These are phyloP conservation scores for Drosophila athabasca DNA, from an alignment of 1,140 invertebrate genomes.

Conservation along the genomic window DNA sequence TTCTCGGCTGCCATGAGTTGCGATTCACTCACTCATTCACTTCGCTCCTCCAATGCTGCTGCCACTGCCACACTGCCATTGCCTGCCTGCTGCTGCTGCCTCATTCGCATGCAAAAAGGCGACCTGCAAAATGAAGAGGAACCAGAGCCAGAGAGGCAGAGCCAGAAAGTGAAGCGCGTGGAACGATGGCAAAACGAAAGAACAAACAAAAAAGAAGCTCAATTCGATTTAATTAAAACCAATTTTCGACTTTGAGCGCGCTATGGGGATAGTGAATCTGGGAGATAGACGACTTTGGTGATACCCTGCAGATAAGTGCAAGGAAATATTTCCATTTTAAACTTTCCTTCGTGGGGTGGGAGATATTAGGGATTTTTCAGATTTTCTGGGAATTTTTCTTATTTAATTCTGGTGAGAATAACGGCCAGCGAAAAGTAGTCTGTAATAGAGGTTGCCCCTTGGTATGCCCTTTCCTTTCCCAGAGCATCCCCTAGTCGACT, in stretches of 20 bases:
- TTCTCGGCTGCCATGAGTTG: slow-evolving; percentile 30
- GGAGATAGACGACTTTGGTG: no score
- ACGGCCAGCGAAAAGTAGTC: no score
- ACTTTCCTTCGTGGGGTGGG: no score
- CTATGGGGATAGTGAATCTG: neutral
- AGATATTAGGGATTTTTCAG: no score
- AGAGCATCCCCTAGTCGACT: no score
- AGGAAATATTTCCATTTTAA: no score
- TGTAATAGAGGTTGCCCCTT: no score
- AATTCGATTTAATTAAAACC: slow-evolving; percentile 83
- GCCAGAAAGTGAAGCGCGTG: slow-evolving; percentile 26
- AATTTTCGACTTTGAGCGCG: slow-evolving; percentile 73
- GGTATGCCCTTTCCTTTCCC: no score
- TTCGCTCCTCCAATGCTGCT: slow-evolving; percentile 18
- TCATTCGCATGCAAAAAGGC: slow-evolving; percentile 59
- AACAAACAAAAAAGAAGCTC: slow-evolving; percentile 50
- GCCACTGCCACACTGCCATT: no score
- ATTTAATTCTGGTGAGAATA: no score
- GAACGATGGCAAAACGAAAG: slow-evolving; percentile 8
- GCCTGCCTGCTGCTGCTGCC: slow-evolving; percentile 15
- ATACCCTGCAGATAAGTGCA: slow-evolving; percentile 1
- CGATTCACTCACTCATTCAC: slow-evolving; percentile 48
- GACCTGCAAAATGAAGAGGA: slow-evolving; percentile 48
- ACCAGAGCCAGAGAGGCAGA: slow-evolving; percentile 13
- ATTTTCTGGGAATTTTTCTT: no score